Base-by-base conservation (phyloP, 2,797 vertebrate genomes). In the Propithecus perrieri region DNA sequence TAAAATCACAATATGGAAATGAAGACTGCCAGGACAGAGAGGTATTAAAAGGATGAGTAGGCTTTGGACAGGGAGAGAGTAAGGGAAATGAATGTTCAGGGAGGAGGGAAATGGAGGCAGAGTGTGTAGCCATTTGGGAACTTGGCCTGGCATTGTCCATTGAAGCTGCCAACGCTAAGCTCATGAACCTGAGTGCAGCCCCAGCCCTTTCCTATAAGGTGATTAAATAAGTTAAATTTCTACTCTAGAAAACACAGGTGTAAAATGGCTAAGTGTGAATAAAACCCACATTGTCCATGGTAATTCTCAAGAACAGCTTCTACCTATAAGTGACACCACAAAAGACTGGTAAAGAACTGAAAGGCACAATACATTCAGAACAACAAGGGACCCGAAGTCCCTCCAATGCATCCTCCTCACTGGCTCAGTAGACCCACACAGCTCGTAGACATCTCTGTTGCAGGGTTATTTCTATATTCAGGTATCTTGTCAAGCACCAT, bases 221-320 rank as follows among this genome's bases (percentile, higher is more conserved):
- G 61, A 74, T 63, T 41, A 59, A 30, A n/a, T 59, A 72, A 57
- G 85, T 69, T 80, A 83, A 17, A 87, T 87, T 71, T 93, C n/a
- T 46, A 92, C 17, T 41, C 35, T 43, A 88, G 88, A 85, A 92
- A 95, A 91, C 5, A 46, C 6, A 71, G 28, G 38, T 67, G 22
- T 17, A 59, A 96, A 96, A 18, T 65, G 35, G 33, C 38, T 79
- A 59, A 65, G 48, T 63, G 12, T 61, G 83, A 94, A 38, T 65
- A 79, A 72, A 94, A 79, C 7, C 22, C 46, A 30, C 3, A 17
- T 14, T 55, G 50, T 26, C 48, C 48, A 20, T 43, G 12, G 13
- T 2, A 18, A 53, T 61, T 95, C 53, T 83, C 81, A 92, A 61
- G 4, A 87, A 28, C 20, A 50, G 10, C 55, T 30, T 43, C n/a